phyloP scores from a whole-genome alignment of 1,140 invertebrate species.

The Daktulosphaira vitifoliae region DNA sequence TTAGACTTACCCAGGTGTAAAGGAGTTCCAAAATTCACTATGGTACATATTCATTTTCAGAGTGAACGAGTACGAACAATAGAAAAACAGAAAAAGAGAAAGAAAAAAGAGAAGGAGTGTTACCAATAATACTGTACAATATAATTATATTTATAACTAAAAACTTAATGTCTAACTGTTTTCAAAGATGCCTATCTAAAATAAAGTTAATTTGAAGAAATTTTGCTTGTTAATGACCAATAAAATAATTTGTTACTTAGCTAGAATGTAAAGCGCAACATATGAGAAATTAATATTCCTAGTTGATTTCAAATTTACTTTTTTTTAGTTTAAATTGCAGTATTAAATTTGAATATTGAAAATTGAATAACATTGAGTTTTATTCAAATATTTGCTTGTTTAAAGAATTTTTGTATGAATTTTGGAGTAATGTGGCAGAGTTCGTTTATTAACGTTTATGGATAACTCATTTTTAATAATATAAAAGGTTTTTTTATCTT shows the following conservation, averaged over 20 bases:
- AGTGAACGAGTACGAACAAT: constrained; percentile 43
- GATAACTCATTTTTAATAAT: too few species aligned
- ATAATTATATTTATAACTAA: neutral
- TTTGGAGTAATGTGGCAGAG: constrained; percentile 6
- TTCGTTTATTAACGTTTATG: constrained; percentile 16
- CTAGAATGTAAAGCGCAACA: too few species aligned
- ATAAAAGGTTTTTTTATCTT: too few species aligned
- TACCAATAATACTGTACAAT: constrained; percentile 33
- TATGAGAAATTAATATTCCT: too few species aligned
- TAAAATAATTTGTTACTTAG: too few species aligned
- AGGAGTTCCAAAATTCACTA: constrained; percentile 95
- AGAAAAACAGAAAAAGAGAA: constrained; percentile 43
- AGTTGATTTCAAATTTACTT: too few species aligned
- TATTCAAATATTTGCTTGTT: too few species aligned
- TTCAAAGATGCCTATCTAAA: neutral
- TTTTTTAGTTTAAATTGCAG: too few species aligned
- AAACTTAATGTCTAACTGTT: constrained; percentile 22
- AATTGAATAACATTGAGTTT: too few species aligned
- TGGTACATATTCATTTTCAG: constrained; percentile 37
- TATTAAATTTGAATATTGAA: too few species aligned
- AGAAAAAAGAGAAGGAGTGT: constrained; percentile 37
- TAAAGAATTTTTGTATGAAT: too few species aligned
- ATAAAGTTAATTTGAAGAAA: neutral
- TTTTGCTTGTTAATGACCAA: too few species aligned
- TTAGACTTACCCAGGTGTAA: constrained; percentile 89